Evolutionary conservation across 1,140 invertebrate species (phyloP).

Genomic region (Ladona fulva): DNA sequence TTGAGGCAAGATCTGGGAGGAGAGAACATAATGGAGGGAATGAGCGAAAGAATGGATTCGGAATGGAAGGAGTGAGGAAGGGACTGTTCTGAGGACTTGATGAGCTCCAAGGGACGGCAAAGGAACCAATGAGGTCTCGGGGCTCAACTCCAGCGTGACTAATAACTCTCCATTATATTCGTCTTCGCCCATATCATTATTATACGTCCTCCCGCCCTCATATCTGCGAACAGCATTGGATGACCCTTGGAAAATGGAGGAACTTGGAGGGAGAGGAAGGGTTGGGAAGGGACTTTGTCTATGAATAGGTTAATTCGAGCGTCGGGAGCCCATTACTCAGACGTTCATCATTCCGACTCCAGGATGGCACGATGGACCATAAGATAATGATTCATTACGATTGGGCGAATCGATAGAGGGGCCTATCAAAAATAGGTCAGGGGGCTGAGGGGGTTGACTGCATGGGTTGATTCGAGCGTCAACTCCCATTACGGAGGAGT

Average conservation of each 20-base stretch:
- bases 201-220: background rate
- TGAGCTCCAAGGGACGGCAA: background rate
- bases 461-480: too few relatives aligned
- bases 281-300: background rate
- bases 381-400: constrained; percentile 10
- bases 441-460: too few relatives aligned
- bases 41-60: background rate
- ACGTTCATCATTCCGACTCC: background rate
- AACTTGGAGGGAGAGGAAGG: background rate
- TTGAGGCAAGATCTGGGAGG: too few relatives aligned
- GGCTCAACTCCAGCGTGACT: constrained; percentile 6
- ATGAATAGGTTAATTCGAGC: constrained; percentile 1
- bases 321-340: background rate
- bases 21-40: background rate
- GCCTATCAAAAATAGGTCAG: background rate
- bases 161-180: background rate
- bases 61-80: background rate
- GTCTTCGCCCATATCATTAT: background rate
- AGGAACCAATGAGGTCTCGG: background rate
- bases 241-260: background rate
- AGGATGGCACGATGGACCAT: background rate
- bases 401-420: background rate
- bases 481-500: too few relatives aligned
- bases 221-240: background rate
- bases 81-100: background rate